Percentiles rank a stretch among this genome's conserved stretches.
These are phyloP conservation scores for Oppia nitens DNA, from an alignment of 1,140 invertebrate genomes.

Conservation along the genomic window DNA sequence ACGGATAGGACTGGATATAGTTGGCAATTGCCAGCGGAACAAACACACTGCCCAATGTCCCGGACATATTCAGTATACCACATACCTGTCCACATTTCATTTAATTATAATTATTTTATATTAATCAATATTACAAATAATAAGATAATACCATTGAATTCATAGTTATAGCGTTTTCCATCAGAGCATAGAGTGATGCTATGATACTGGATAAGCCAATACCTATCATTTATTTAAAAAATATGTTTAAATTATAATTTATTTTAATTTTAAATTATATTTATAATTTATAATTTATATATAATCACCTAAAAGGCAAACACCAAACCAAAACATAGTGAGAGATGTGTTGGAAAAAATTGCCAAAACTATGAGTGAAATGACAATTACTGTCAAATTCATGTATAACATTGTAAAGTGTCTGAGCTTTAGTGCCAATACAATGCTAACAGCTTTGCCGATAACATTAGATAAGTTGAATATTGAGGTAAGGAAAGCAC, in stretches of 20 bases:
- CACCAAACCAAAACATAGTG: background rate
- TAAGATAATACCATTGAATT: background rate
- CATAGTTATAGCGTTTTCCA: background rate
- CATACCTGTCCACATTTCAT: no score
- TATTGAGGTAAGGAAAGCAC: conserved; percentile 1
- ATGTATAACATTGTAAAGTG: conserved; percentile 7
- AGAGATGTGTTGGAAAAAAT: background rate
- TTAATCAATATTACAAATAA: no score
- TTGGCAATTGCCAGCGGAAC: background rate
- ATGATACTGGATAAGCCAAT: background rate
- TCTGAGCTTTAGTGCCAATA: background rate
- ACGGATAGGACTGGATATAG: background rate
- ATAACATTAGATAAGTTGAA: conserved; percentile 5
- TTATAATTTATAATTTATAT: no score
- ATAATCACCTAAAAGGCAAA: background rate
- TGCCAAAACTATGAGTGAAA: background rate
- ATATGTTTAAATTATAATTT: no score
- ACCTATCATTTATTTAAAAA: no score
- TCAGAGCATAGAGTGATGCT: conserved; percentile 1
- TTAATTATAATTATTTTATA: no score
- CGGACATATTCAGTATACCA: conserved; percentile 1
- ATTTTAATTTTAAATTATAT: no score
- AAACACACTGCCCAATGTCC: background rate
- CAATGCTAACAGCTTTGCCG: background rate
- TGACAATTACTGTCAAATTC: background rate